These are phyloP conservation scores for Dendropsophus ebraccatus DNA, from an alignment of 2,113 vertebrate genomes.

Conservation along the genomic window DNA sequence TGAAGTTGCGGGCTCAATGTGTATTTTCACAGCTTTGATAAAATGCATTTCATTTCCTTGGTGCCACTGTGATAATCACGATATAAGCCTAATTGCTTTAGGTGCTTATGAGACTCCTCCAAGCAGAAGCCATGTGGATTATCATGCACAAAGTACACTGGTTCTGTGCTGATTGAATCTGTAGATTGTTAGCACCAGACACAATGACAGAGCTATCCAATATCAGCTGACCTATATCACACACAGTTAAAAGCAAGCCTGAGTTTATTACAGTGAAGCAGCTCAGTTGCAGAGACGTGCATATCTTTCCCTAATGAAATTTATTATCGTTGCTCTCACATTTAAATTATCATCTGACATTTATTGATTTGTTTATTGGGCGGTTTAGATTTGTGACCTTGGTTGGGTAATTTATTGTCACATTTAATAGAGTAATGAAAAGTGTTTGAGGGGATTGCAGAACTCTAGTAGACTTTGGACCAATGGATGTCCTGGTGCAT, in stretches of 20 bases:
- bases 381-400: not conserved
- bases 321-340: slow-evolving; percentile 42
- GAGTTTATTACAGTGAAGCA: slow-evolving; percentile 49
- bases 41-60: slow-evolving; percentile 51
- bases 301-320: slow-evolving; percentile 48
- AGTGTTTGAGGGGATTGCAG: not conserved
- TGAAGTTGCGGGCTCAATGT: not conserved
- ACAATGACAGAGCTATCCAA: slow-evolving; percentile 53
- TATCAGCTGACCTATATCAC: slow-evolving; percentile 55
- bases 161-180: slow-evolving; percentile 46
- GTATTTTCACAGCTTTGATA: slow-evolving; percentile 25
- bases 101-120: slow-evolving; percentile 40
- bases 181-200: slow-evolving; percentile 42
- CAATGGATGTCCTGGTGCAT: too few species aligned
- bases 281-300: slow-evolving; percentile 30
- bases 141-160: slow-evolving; percentile 49
- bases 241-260: slow-evolving; percentile 37
- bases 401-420: not conserved
- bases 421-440: not conserved
- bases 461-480: not conserved
- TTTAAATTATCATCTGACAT: slow-evolving; percentile 35
- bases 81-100: slow-evolving; percentile 36
- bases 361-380: slow-evolving; percentile 24
- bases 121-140: slow-evolving; percentile 38
- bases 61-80: slow-evolving; percentile 43